Conservation (phyloP, 2,888 invertebrate species). For the Amphipoea oculea region DNA sequence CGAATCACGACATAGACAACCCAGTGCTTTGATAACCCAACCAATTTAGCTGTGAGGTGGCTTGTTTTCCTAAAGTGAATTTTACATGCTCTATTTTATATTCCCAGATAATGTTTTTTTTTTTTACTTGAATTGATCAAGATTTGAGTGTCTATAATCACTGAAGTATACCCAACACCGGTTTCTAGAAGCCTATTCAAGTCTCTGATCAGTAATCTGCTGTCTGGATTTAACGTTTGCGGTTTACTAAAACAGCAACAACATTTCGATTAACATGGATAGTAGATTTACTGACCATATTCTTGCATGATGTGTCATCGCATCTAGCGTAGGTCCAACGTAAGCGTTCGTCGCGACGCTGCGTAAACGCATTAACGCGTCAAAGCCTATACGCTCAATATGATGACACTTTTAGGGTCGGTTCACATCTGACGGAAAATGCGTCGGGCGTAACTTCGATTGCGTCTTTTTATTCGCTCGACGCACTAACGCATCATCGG, state of each 20-base stretch:
- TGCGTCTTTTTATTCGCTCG: too few relatives aligned
- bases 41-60: constrained; percentile 54
- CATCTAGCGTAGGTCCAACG: not conserved
- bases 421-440: too few relatives aligned
- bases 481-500: too few relatives aligned
- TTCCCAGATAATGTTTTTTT: not conserved
- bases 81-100: constrained; percentile 25
- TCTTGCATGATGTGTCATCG: not conserved
- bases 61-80: constrained; percentile 48
- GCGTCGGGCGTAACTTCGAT: too few relatives aligned
- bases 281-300: not conserved
- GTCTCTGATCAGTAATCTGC: not conserved
- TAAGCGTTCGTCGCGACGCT: not conserved
- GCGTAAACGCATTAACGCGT: not conserved
- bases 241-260: not conserved
- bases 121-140: not conserved
- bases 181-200: constrained; percentile 25
- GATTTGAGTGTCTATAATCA: not conserved
- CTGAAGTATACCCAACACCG: not conserved
- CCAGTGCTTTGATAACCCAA: constrained; percentile 57
- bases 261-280: not conserved
- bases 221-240: too few relatives aligned
- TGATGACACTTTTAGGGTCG: not conserved
- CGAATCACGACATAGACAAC: constrained; percentile 60
- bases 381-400: not conserved